phyloP scores from a whole-genome alignment of 1,140 invertebrate genomes.

The Habropoda laboriosa region DNA sequence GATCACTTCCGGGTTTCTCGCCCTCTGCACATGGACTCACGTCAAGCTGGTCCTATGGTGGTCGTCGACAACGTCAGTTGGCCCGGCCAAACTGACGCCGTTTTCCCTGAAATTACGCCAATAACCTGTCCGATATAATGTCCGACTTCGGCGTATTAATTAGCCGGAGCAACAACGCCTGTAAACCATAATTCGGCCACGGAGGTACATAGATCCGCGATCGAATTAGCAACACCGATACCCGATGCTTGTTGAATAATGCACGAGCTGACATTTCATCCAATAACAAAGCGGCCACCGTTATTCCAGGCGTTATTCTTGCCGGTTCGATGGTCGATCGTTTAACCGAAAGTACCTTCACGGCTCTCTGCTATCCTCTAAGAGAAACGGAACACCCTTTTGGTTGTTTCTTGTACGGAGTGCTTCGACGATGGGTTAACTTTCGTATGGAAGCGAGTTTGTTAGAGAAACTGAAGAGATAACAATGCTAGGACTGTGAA shows the following conservation, averaged over 20 bases:
- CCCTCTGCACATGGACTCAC: not conserved
- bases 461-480: no score
- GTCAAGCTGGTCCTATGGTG: not conserved
- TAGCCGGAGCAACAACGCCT: constrained; percentile 51
- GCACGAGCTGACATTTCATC: constrained; percentile 56
- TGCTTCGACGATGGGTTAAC: no score
- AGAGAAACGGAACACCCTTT: not conserved
- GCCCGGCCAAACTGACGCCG: not conserved
- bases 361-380: not conserved
- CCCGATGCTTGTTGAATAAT: constrained; percentile 56
- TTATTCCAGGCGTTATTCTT: constrained; percentile 42
- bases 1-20: not conserved
- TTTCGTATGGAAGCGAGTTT: no score
- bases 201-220: constrained; percentile 58
- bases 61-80: not conserved
- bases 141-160: constrained; percentile 58
- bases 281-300: constrained; percentile 44
- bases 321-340: constrained; percentile 17
- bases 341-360: constrained; percentile 53
- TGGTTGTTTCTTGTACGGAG: constrained; percentile 11
- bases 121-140: constrained; percentile 48
- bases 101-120: constrained; percentile 44
- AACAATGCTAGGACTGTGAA: no score
- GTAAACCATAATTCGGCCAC: constrained; percentile 36
- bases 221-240: constrained; percentile 64